These are phyloP conservation scores for Pristionchus maxplancki DNA, from an alignment of 2,888 invertebrate genomes.

Conservation along the genomic window DNA sequence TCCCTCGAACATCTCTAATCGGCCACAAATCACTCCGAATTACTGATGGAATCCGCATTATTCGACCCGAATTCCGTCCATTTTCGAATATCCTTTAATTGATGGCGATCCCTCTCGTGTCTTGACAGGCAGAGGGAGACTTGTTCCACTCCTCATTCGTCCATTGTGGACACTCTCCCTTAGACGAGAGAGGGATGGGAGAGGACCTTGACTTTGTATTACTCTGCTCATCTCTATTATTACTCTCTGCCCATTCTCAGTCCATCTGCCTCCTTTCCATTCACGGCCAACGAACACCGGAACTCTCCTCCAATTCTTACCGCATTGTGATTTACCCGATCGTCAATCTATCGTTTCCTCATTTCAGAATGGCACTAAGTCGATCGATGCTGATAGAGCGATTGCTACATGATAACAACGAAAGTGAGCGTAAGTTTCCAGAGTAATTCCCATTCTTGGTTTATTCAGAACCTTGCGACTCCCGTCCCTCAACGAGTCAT, in stretches of 20 bases:
- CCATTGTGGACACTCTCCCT: background rate
- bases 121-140: constrained; percentile 18
- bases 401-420: background rate
- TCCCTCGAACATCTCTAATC: background rate
- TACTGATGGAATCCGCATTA: background rate
- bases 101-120: constrained; percentile 16
- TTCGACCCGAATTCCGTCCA: constrained; percentile 37
- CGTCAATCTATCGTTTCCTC: background rate
- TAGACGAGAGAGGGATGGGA: constrained; percentile 25
- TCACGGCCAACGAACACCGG: background rate
- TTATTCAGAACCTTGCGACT: background rate
- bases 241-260: constrained; percentile 28
- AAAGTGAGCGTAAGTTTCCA: background rate
- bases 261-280: constrained; percentile 1
- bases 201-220: constrained; percentile 40
- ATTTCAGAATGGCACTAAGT: constrained; percentile 25
- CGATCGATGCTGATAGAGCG: constrained; percentile 40
- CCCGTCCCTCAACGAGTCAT: constrained; percentile 39
- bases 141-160: constrained; percentile 9
- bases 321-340: background rate
- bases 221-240: constrained; percentile 40
- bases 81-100: constrained; percentile 35
- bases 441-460: background rate
- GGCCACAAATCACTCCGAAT: background rate
- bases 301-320: background rate